Evolutionary conservation across 2,113 vertebrate species (phyloP), one percentile per base, ranked within the genome.

Genomic region (Polyodon spathula): DNA sequence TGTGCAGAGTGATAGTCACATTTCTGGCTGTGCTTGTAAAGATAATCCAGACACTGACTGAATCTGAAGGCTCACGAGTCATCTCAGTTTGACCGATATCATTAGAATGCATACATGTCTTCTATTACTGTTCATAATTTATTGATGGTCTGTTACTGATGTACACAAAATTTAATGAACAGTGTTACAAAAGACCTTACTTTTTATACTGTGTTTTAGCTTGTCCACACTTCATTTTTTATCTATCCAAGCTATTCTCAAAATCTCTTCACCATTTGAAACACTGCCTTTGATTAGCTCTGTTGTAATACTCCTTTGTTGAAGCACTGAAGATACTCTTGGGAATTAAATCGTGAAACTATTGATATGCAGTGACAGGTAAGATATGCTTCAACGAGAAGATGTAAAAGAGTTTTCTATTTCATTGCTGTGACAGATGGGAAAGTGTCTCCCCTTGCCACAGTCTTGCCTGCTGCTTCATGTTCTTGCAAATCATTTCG

Each of bases 281-380:
- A 11, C 48, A n/a, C 48, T n/a, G 14, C 15, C 48, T 6, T 50
- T 50, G 48, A 50, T 50, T 11, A n/a, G 12, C 12, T 14, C 48
- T 11, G 48, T 50, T 50, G 48, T 50, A 50, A 10, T 50, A 50
- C 48, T 50, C 5, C 48, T 50, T 50, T 50, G 48, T 50, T 50
- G 15, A 50, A 50, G 48, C 48, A 50, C 48, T 50, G 12, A 50
- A 50, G 11, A 14, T 6, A 50, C 48, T 50, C 14, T 50, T n/a
- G 48, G 48, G 48, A 50, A n/a, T 50, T 50, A 14, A 50, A 50
- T 50, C 48, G 48, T n/a, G 48, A 50, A 50, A 50, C 48, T 50
- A 11, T 50, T 50, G 48, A 50, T 50, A 50, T 50, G 48, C 48
- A n/a, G 10, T 50, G 48, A 50, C 48, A 50, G 6, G 48, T n/a